Conservation (phyloP, 1,140 invertebrate species). For the Heliconius hermathena region DNA sequence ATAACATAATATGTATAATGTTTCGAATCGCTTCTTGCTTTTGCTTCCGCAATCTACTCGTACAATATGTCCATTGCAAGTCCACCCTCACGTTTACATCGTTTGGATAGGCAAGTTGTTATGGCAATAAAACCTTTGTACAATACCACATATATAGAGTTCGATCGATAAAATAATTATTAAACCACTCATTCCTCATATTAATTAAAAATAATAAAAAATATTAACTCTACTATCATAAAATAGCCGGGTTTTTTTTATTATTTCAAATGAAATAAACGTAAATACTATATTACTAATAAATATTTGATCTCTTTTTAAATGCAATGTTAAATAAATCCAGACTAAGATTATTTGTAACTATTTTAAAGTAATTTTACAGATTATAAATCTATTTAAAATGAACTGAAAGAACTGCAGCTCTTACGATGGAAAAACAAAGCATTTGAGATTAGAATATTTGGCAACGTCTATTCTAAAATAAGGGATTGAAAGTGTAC, state of each 20-base stretch:
- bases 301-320: background rate
- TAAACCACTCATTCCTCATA: too few relatives aligned
- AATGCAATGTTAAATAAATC: background rate
- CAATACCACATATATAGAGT: too few relatives aligned
- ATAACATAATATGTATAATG: background rate
- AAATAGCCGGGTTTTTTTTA: too few relatives aligned
- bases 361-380: background rate
- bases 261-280: too few relatives aligned
- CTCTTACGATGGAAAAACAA: conserved; percentile 3
- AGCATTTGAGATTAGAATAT: background rate
- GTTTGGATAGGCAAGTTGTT: background rate
- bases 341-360: background rate
- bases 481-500: conserved; percentile 31
- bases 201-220: too few relatives aligned
- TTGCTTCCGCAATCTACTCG: background rate
- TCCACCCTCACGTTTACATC: background rate
- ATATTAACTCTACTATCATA: too few relatives aligned
- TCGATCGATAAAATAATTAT: too few relatives aligned
- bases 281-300: too few relatives aligned
- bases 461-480: conserved; percentile 1
- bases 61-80: background rate
- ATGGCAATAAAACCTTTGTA: background rate
- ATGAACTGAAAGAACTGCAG: background rate
- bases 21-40: background rate
- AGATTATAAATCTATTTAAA: conserved; percentile 12